Percentiles rank a stretch among this genome's conserved stretches.
phyloP scores from a whole-genome alignment of 2,797 vertebrate species.

The Botia almorhae region DNA sequence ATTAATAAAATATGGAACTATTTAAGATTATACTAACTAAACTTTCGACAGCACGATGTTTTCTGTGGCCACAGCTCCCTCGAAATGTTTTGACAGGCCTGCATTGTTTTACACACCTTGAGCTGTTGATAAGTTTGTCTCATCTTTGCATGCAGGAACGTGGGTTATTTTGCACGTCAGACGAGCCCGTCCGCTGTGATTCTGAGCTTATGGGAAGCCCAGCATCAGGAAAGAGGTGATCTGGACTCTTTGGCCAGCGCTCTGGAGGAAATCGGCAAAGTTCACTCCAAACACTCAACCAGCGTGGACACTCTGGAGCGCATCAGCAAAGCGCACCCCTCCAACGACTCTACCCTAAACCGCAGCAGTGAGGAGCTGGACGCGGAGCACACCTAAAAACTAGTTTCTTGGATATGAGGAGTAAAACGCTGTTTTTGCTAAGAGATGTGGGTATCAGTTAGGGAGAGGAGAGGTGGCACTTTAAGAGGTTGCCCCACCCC shows the following conservation, averaged over 20 bases:
- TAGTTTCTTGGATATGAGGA: neutral
- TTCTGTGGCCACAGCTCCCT: no score
- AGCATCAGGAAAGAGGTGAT: slow-evolving; percentile 90
- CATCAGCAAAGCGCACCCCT: slow-evolving; percentile 88
- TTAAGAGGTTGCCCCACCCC: slow-evolving; percentile 19
- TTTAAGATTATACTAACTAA: no score
- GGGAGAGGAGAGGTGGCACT: slow-evolving; percentile 16
- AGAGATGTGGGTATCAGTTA: slow-evolving; percentile 15
- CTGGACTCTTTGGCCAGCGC: slow-evolving; percentile 96
- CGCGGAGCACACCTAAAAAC: slow-evolving; percentile 80
- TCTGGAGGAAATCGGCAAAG: slow-evolving; percentile 94
- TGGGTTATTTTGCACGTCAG: slow-evolving; percentile 92
- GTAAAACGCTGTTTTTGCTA: slow-evolving; percentile 55
- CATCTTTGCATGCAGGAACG: slow-evolving; percentile 79
- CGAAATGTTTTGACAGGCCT: neutral
- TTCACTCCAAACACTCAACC: slow-evolving; percentile 78
- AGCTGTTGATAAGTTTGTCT: neutral
- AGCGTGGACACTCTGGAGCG: slow-evolving; percentile 80
- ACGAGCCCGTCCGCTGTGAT: slow-evolving; percentile 92
- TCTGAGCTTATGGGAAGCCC: slow-evolving; percentile 95
- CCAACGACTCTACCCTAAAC: slow-evolving; percentile 69
- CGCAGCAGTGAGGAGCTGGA: slow-evolving; percentile 77
- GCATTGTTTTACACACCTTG: neutral
- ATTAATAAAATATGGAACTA: no score
- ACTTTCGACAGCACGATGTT: no score